A percentile compares a stretch with the other conserved stretches of the same genome.
These are phyloP conservation scores for Idris sp. DNA, from an alignment of 1,140 invertebrate genomes.

Conservation along the genomic window DNA sequence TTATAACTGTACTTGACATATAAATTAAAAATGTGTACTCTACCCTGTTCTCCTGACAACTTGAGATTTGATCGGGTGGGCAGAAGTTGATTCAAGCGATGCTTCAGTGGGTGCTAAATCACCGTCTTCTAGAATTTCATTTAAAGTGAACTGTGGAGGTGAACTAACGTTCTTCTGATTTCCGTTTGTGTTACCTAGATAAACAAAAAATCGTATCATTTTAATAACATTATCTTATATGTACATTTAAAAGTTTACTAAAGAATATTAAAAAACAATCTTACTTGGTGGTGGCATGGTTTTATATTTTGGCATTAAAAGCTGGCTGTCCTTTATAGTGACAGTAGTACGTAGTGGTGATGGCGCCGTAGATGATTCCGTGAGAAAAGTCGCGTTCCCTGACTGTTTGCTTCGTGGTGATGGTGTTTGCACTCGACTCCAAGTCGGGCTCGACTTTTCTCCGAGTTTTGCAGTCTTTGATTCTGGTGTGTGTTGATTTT, in stretches of 20 bases:
- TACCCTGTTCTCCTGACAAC: constrained; percentile 69
- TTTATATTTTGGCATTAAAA: constrained; percentile 78
- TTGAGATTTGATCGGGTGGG: constrained; percentile 64
- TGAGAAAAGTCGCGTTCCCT: constrained; percentile 77
- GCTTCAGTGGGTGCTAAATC: constrained; percentile 68
- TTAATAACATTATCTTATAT: too few relatives aligned
- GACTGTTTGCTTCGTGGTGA: constrained; percentile 56
- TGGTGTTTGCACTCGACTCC: constrained; percentile 49
- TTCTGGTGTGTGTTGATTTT: constrained; percentile 33
- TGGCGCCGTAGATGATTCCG: constrained; percentile 80
- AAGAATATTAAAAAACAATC: too few relatives aligned
- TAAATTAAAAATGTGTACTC: neutral
- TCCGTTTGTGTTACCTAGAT: constrained; percentile 64
- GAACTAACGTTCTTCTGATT: constrained; percentile 48
- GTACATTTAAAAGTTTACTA: too few relatives aligned
- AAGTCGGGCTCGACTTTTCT: constrained; percentile 53
- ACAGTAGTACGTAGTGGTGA: constrained; percentile 76
- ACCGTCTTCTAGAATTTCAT: constrained; percentile 86
- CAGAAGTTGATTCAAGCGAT: constrained; percentile 43
- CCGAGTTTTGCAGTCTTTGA: constrained; percentile 57
- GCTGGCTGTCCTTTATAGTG: constrained; percentile 67
- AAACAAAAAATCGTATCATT: neutral
- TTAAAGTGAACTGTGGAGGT: constrained; percentile 80
- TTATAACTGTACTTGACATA: too few relatives aligned
- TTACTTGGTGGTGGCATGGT: constrained; percentile 79